A percentile compares a stretch with the other conserved stretches of the same genome.
Evolutionary conservation across 2,888 invertebrate genomes (phyloP).

Genomic region (Pantelozetes paolii): DNA sequence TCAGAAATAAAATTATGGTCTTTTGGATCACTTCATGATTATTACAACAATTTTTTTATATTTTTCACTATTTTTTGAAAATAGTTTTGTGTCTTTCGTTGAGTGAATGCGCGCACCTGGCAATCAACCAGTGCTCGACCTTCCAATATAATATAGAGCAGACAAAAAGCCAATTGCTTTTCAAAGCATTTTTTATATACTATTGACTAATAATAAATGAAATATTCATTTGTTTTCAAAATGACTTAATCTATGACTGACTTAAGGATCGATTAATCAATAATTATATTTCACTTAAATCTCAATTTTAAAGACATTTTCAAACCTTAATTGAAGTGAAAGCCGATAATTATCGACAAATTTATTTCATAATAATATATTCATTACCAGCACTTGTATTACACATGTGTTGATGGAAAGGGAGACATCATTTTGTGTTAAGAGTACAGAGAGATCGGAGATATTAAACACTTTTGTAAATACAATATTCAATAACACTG

Average conservation of each 20-base stretch:
- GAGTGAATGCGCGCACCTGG: conserved; percentile 32
- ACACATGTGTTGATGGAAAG: too few relatives aligned
- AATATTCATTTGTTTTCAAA: not conserved
- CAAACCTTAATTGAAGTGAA: conserved; percentile 1
- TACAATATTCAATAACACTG: not conserved
- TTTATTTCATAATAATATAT: not conserved
- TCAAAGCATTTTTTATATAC: not conserved
- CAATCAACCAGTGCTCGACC: conserved; percentile 31
- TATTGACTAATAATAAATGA: not conserved
- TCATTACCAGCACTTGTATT: too few relatives aligned
- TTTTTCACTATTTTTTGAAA: conserved; percentile 32
- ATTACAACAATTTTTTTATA: conserved; percentile 32
- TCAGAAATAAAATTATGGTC: conserved; percentile 15
- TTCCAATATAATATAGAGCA: conserved; percentile 15
- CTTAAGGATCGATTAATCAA: not conserved
- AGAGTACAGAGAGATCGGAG: not conserved
- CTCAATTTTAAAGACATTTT: conserved; percentile 11
- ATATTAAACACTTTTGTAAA: not conserved
- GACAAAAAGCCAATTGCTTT: not conserved
- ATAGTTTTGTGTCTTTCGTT: conserved; percentile 26
- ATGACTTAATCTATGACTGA: conserved; percentile 3
- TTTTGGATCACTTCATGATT: conserved; percentile 31
- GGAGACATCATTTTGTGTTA: too few relatives aligned
- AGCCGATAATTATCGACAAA: not conserved
- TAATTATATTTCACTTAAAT: conserved; percentile 21